Conservation (phyloP, 2,888 invertebrate genomes). For the Saturnia japonica region DNA sequence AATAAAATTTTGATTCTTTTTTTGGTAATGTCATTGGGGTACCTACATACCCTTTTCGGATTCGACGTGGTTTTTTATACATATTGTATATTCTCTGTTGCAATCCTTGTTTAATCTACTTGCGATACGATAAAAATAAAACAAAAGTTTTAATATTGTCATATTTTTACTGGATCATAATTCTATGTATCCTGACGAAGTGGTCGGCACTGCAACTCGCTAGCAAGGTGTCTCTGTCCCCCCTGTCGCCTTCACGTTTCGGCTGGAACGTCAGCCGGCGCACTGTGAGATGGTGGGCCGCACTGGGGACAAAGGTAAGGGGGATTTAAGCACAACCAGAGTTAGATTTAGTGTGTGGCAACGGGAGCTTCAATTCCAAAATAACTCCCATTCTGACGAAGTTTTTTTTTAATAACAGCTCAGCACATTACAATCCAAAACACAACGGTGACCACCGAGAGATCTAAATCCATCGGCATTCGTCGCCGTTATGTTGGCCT, state of each 20-base stretch:
- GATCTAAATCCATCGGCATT: too few species aligned
- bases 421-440: too few species aligned
- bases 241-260: slow-evolving; percentile 23
- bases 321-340: neutral
- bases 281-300: slow-evolving; percentile 89
- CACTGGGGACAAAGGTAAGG: slow-evolving; percentile 61
- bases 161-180: slow-evolving; percentile 41
- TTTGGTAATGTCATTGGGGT: too few species aligned
- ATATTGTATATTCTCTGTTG: too few species aligned
- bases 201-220: slow-evolving; percentile 90
- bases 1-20: too few species aligned
- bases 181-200: slow-evolving; percentile 84
- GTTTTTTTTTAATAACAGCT: too few species aligned
- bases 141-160: neutral
- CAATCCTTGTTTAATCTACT: too few species aligned
- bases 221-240: slow-evolving; percentile 70
- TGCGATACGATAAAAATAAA: neutral
- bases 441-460: too few species aligned
- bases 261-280: slow-evolving; percentile 87
- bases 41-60: too few species aligned
- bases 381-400: neutral
- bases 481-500: too few species aligned
- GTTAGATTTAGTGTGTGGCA: neutral
- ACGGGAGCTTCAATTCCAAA: neutral
- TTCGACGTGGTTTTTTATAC: too few species aligned